A percentile compares a stretch with the other conserved stretches of the same genome.
Conservation (phyloP, 2,113 vertebrate genomes). For the Rhegmatorhina hoffmannsi region DNA sequence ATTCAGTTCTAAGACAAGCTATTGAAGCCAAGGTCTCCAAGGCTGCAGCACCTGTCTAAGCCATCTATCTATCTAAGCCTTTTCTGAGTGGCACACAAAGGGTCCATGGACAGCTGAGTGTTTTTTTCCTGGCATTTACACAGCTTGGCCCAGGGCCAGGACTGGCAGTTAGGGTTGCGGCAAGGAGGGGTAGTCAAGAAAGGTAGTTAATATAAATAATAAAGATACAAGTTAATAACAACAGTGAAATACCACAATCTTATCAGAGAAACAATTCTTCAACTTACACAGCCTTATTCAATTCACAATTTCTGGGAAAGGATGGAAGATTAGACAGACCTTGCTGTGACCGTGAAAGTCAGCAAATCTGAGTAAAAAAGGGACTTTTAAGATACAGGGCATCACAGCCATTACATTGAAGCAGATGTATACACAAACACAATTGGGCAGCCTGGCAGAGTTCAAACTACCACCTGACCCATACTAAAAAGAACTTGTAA, state of each 20-base stretch:
- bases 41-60: not conserved
- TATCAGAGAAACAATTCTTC: constrained; percentile 52
- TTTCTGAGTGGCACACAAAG: not conserved
- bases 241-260: constrained; percentile 41
- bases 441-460: not conserved
- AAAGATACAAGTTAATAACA: constrained; percentile 38
- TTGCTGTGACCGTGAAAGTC: not conserved
- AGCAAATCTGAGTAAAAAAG: not conserved
- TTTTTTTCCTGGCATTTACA: not conserved
- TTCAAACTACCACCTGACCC: not conserved
- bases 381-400: not conserved
- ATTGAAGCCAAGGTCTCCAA: fast-evolving
- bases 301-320: constrained; percentile 51
- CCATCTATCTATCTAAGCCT: no score
- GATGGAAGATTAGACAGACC: not conserved
- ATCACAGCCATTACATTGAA: not conserved
- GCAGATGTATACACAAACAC: not conserved
- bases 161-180: not conserved
- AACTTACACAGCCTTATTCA: constrained; percentile 32
- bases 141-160: not conserved
- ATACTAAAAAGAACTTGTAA: not conserved
- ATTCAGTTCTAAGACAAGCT: not conserved
- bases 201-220: constrained; percentile 35
- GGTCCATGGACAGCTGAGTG: not conserved
- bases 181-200: not conserved